Percentiles rank a stretch among this genome's conserved stretches.
Conservation (phyloP, 2,113 vertebrate genomes). For the Crotophaga sulcirostris region DNA sequence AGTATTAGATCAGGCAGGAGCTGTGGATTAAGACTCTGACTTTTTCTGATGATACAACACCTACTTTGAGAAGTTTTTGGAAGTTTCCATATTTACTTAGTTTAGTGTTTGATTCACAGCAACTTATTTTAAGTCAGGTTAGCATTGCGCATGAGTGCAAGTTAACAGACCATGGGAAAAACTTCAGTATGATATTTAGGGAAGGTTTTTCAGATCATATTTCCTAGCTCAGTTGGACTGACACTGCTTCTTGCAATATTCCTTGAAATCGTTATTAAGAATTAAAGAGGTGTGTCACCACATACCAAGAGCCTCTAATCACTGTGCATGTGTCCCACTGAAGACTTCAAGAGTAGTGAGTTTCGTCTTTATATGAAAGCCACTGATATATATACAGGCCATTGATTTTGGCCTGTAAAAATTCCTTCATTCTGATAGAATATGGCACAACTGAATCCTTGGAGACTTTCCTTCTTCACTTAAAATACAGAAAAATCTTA, state of each 20-base stretch:
- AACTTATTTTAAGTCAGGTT: not conserved
- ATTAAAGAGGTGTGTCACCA: not conserved
- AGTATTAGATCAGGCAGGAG: conserved; percentile 43
- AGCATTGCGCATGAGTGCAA: not conserved
- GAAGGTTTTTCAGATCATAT: not conserved
- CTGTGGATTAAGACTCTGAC: not conserved
- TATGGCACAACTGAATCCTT: not conserved
- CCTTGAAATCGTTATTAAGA: not conserved
- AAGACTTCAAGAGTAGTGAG: not conserved
- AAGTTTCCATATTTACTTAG: not conserved
- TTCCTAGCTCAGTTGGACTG: not conserved
- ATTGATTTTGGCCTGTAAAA: conserved; percentile 1
- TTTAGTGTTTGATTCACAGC: not conserved
- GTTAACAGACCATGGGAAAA: not conserved
- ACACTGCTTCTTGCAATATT: not conserved
- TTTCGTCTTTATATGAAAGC: not conserved
- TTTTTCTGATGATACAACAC: not conserved
- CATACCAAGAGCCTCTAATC: not conserved
- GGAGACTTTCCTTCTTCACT: not conserved
- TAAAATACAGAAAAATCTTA: not conserved
- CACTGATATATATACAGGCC: too few relatives aligned
- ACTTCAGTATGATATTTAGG: not conserved
- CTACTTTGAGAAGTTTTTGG: not conserved
- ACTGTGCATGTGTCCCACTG: not conserved
- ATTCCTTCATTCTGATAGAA: not conserved